Base-by-base conservation (phyloP, 1,140 invertebrate genomes). In the Agrypnia vestita region DNA sequence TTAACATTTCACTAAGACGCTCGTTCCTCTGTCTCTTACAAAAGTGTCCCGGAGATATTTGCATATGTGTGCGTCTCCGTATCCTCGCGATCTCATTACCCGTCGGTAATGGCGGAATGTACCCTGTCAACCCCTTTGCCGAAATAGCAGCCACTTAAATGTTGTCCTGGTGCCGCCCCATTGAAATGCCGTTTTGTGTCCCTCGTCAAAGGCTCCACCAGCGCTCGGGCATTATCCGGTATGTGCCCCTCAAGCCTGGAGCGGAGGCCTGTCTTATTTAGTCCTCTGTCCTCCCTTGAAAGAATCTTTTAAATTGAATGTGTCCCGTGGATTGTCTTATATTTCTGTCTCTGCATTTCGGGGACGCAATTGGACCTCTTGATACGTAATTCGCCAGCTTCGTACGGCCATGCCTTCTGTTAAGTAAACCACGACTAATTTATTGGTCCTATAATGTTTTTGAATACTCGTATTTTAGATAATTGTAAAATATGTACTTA, bases 111-210 rank as follows among this genome's bases (percentile, higher is more conserved):
- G 15, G 75, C 75, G 75, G 75, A 46, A 77, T 74, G 51, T 74
- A 67, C 73, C 78, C 43, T 49, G 73, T 76, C 79, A 74, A 74
- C 71, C 49, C 74, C 43, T 64, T 49, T 13, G 49, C 51, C 55
- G 43, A 56, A 75, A 79, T 64, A 78, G 81, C 75, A 19, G 75
- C 78, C 81, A 82, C 81, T 82, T 82, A 82, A 80, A 80, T 74
- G 69, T 78, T 73, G 81, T 79, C 76, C 67, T 55, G 72, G 72
- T 76, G 47, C 72, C 49, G 61, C 77, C 72, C 78, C 81, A 82
- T 82, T 82, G 74, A 82, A 80, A 82, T 51, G 78, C 81, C 79
- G 81, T 82, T 80, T 78, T 80, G 76, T 82, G 56, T 78, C 69
- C 62, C 75, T 74, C 76, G 78, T 82, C 81, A 80, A 82, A 80